These are phyloP conservation scores for Temnothorax ravouxi DNA, from an alignment of 2,888 invertebrate species.

Conservation along the genomic window DNA sequence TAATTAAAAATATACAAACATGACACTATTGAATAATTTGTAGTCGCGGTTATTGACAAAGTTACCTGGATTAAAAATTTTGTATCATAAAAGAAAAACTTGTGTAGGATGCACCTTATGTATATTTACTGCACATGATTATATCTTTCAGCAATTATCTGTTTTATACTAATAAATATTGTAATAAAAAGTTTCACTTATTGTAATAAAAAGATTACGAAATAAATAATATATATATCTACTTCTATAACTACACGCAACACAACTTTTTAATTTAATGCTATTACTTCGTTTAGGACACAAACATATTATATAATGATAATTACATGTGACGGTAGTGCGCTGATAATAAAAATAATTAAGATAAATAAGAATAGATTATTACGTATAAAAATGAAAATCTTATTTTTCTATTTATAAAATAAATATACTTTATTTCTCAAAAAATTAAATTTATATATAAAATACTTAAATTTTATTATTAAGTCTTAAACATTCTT, in stretches of 20 bases:
- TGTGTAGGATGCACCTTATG: slow-evolving; percentile 38
- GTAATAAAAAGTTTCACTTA: slow-evolving; percentile 54
- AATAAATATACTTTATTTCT: slow-evolving; percentile 73
- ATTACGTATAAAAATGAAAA: slow-evolving; percentile 81
- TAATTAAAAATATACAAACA: slow-evolving; percentile 34
- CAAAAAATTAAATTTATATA: slow-evolving; percentile 70
- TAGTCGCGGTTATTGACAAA: slow-evolving; percentile 30
- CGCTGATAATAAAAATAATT: background rate
- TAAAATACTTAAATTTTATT: slow-evolving; percentile 31
- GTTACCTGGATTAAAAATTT: slow-evolving; percentile 39
- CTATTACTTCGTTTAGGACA: slow-evolving; percentile 48
- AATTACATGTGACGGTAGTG: background rate
- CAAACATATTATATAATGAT: slow-evolving; percentile 18
- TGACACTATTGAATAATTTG: slow-evolving; percentile 38
- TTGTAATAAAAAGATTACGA: slow-evolving; percentile 8
- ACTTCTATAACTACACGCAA: slow-evolving; percentile 13
- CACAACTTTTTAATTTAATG: slow-evolving; percentile 36
- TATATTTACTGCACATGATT: slow-evolving; percentile 35
- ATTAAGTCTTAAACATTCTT: slow-evolving; percentile 86
- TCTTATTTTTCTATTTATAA: slow-evolving; percentile 82
- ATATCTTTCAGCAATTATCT: slow-evolving; percentile 31
- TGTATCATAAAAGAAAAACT: slow-evolving; percentile 21
- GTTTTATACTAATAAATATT: slow-evolving; percentile 69
- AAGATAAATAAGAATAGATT: slow-evolving; percentile 73
- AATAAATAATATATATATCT: slow-evolving; percentile 23